A percentile compares a stretch with the other conserved stretches of the same genome.
phyloP scores from a whole-genome alignment of 2,113 vertebrate genomes.

The Helogale parvula region DNA sequence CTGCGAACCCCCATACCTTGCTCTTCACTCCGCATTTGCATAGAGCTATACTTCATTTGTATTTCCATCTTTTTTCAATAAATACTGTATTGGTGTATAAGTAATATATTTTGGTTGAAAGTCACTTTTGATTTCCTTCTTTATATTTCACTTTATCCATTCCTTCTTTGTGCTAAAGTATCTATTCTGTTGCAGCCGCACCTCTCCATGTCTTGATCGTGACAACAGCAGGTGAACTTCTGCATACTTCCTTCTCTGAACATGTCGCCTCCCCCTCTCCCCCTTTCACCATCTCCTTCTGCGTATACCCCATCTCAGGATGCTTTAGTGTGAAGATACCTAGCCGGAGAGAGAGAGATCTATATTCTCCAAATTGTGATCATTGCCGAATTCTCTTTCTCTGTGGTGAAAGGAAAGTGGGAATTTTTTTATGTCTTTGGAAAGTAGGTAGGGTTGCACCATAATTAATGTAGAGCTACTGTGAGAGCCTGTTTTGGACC shows the following conservation, averaged over 20 bases:
- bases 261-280: slow-evolving; percentile 66
- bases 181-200: slow-evolving; percentile 93
- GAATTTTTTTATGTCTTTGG: background rate
- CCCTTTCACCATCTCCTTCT: slow-evolving; percentile 64
- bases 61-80: slow-evolving; percentile 21
- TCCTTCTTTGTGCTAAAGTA: slow-evolving; percentile 87
- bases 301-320: slow-evolving; percentile 76
- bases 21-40: background rate
- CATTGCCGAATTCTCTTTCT: background rate
- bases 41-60: slow-evolving; percentile 5
- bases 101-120: slow-evolving; percentile 69
- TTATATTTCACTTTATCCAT: slow-evolving; percentile 82
- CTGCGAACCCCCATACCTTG: background rate
- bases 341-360: slow-evolving; percentile 40
- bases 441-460: background rate
- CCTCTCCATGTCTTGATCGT: slow-evolving; percentile 97
- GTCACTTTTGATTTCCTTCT: slow-evolving; percentile 77
- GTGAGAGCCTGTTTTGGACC: background rate
- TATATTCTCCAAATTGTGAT: background rate
- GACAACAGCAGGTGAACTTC: slow-evolving; percentile 98
- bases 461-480: background rate
- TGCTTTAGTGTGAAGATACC: slow-evolving; percentile 84
- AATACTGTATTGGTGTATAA: slow-evolving; percentile 54
- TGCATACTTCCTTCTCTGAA: slow-evolving; percentile 87
- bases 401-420: background rate